Base-by-base conservation (phyloP, 2,888 invertebrate genomes). In the Nemotelus nigrinus region DNA sequence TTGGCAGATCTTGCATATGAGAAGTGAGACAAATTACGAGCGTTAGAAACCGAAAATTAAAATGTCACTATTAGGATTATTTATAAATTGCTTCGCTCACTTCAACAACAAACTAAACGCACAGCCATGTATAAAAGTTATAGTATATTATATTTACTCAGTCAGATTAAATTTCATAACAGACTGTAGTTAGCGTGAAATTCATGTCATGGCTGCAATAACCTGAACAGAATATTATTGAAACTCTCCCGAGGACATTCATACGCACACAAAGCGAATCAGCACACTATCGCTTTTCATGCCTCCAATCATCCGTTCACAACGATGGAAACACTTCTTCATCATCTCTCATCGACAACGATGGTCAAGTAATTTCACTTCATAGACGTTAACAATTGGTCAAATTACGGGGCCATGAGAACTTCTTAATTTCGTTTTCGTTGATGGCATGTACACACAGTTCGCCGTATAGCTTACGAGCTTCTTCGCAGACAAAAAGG, bases 381-480 rank as follows among this genome's bases (percentile, higher is more conserved):
- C 63, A 72, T 76, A 57, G 74, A 77, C 72, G 77, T 74, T 74
- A 79, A 77, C 77, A 74, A 77, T 77, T 77, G 79, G 77, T 79
- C 79, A 77, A 79, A 79, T 79, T 77, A 79, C 77, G 74, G 72
- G 41, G 67, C 71, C 68, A 72, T 72, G 77, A 79, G 77, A 72
- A 78, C 77, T 79, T 77, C 77, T 77, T 77, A 77, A 74, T 77
- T 79, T 79, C 67, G 60, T 74, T 76, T 76, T 76, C 53, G 43
- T 44, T 65, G 64, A 76, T 44, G 76, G 50, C 43, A 58, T 63
- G 43, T 57, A 60, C 43, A 72, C 50, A 48, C 44, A 41, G 47
- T 25, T 25, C 50, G 8, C 70, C 43, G 41, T 3, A 45, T 41
- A 70, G 70, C 65, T 70, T 41, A 55, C 43, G n/a, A 55, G 8